These are phyloP conservation scores for Stegodyphus dumicola DNA, from an alignment of 1,140 invertebrate species.

Conservation along the genomic window DNA sequence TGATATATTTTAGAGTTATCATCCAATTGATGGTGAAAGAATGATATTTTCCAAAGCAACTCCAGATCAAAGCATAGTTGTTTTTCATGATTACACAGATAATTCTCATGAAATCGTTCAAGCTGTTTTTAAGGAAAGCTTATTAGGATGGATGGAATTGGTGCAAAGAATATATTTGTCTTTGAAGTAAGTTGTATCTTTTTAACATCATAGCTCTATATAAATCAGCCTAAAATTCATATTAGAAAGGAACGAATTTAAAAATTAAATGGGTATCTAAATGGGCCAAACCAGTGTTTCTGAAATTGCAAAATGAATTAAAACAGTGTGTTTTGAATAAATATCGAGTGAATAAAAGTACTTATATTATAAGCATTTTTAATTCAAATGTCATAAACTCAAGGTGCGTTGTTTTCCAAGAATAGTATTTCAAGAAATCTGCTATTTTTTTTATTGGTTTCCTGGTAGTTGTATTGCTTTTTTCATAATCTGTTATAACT, in stretches of 20 bases:
- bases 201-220: too few species aligned
- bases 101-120: slow-evolving; percentile 4
- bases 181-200: neutral
- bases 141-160: slow-evolving; percentile 26
- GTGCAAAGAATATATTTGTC: neutral
- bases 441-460: too few species aligned
- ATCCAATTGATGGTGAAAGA: slow-evolving; percentile 18
- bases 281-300: neutral
- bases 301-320: neutral
- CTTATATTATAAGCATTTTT: too few species aligned
- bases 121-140: slow-evolving; percentile 16
- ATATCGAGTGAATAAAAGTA: neutral
- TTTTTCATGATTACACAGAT: slow-evolving; percentile 30
- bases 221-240: neutral
- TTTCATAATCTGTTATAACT: too few species aligned
- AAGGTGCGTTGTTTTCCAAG: too few species aligned
- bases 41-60: slow-evolving; percentile 9
- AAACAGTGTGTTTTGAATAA: neutral
- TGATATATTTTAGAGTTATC: neutral
- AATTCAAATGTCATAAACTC: too few species aligned
- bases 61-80: slow-evolving; percentile 3
- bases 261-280: neutral
- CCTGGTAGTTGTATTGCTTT: too few species aligned
- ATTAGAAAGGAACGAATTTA: too few species aligned
- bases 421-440: too few species aligned